Evolutionary conservation across 2,888 invertebrate species (phyloP).

Genomic region (Odontocerum albicorne): DNA sequence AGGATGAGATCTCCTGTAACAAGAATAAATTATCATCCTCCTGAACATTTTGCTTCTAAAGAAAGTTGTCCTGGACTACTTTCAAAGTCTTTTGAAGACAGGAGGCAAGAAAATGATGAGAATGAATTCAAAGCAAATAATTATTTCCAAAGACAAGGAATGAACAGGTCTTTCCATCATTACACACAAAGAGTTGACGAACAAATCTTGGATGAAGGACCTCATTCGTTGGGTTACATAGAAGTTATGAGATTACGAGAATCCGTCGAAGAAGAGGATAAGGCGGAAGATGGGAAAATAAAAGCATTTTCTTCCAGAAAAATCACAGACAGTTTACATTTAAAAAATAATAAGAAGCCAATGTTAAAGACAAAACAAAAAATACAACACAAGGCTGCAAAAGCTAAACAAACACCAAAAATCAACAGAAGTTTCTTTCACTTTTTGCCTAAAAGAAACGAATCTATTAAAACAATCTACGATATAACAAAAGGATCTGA

Average conservation of each 20-base stretch:
- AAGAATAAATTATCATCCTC: constrained; percentile 50
- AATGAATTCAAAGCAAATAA: constrained; percentile 13
- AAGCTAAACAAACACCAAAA: constrained; percentile 39
- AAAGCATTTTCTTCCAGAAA: constrained; percentile 54
- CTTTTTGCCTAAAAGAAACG: constrained; percentile 50
- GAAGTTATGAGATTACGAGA: constrained; percentile 45
- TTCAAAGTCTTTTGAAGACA: constrained; percentile 7
- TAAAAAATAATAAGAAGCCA: constrained; percentile 53
- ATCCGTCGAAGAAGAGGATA: constrained; percentile 34
- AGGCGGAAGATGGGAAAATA: constrained; percentile 40
- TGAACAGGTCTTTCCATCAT: constrained; percentile 55
- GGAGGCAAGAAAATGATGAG: constrained; percentile 12
- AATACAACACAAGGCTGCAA: constrained; percentile 46
- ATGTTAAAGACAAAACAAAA: constrained; percentile 55
- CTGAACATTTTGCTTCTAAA: constrained; percentile 26
- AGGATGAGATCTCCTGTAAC: constrained; percentile 55
- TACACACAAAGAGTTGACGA: constrained; percentile 54
- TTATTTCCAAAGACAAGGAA: constrained; percentile 52
- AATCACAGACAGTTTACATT: constrained; percentile 54
- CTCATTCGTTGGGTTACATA: constrained; percentile 53
- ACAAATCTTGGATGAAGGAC: constrained; percentile 55
- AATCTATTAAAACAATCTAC: constrained; percentile 37
- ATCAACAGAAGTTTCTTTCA: constrained; percentile 43
- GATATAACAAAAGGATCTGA: constrained; percentile 48
- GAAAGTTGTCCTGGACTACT: constrained; percentile 8